Evolutionary conservation across 2,113 vertebrate genomes (phyloP), one percentile per base, ranked within the genome.

Genomic region (Lanius collurio): DNA sequence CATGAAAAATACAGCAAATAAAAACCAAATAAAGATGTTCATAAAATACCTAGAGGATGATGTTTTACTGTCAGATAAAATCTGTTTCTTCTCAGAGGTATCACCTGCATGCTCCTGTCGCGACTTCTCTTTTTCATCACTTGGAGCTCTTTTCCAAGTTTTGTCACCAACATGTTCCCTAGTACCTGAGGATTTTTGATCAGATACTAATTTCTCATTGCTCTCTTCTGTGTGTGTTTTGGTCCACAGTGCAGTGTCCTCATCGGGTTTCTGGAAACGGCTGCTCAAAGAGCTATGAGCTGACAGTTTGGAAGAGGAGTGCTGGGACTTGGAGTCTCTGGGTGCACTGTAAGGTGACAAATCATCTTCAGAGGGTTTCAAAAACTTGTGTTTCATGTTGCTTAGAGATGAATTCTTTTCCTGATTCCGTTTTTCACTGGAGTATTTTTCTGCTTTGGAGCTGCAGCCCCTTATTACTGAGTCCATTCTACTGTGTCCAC

Each of bases 351-450:
- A 89, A 90, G 70, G 87, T 12, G 46, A 84, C 4, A 69, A 47
- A 35, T 99, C 98, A 31, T 98, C 97, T 46, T 98, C 98, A 73
- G 98, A 98, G 6, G 99, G 99, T 95, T 98, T 99, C 90, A 99
- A 97, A 96, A 99, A 99, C 85, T 97, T 98, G 42, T 98, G 87
- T 97, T 98, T 98, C n/a, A 98, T 87, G 59, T 95, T 98, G 56
- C 97, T 97, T 65, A 87, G 92, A 94, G 50, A 97, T 41, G 80
- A 97, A 92, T 49, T 87, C 24, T 49, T 96, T 53, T 93, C 97
- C 56, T 83, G 81, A 83, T 69, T 97, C 84, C 2, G 80, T 64
- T 84, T 96, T 79, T 57, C 81, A 87, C 67, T 68, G 9, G 69
- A 94, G 44, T 92, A 92, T 70, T 92, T 93, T 47, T 89, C 94